Evolutionary conservation across 2,113 vertebrate species (phyloP).

Genomic region (Tylochromis polylepis): DNA sequence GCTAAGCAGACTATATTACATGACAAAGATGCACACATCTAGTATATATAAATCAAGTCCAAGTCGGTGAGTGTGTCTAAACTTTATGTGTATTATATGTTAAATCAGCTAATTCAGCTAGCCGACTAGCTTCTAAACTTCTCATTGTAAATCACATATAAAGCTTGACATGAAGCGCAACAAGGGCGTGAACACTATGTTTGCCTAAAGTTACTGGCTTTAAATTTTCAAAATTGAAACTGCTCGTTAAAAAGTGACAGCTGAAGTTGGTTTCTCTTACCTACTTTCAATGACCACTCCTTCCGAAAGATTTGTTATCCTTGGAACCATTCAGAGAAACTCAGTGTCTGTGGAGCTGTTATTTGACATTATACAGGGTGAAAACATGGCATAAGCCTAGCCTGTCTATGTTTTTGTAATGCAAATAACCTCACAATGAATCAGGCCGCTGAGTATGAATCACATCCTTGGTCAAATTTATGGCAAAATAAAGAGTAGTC

Average conservation of each 20-base stretch:
- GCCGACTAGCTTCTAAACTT: not conserved
- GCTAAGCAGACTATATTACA: not conserved
- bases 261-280: not conserved
- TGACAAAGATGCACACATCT: not conserved
- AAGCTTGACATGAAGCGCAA: not conserved
- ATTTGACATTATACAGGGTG: not conserved
- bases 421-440: slow-evolving; percentile 18
- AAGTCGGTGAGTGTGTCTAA: not conserved
- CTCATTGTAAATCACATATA: not conserved
- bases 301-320: slow-evolving; percentile 16
- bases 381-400: slow-evolving; percentile 14
- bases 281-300: not conserved
- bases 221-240: not conserved
- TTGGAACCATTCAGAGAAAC: slow-evolving; percentile 13
- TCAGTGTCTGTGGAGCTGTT: not conserved
- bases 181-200: not conserved
- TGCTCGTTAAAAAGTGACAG: not conserved
- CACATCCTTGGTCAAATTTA: slow-evolving; percentile 25
- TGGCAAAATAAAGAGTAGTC: slow-evolving; percentile 27
- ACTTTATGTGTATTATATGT: not conserved
- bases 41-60: not conserved
- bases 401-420: slow-evolving; percentile 26
- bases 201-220: not conserved
- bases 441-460: slow-evolving; percentile 24
- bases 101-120: not conserved